Conservation (phyloP, 2,888 invertebrate genomes). For the Chydorus sphaericus region DNA sequence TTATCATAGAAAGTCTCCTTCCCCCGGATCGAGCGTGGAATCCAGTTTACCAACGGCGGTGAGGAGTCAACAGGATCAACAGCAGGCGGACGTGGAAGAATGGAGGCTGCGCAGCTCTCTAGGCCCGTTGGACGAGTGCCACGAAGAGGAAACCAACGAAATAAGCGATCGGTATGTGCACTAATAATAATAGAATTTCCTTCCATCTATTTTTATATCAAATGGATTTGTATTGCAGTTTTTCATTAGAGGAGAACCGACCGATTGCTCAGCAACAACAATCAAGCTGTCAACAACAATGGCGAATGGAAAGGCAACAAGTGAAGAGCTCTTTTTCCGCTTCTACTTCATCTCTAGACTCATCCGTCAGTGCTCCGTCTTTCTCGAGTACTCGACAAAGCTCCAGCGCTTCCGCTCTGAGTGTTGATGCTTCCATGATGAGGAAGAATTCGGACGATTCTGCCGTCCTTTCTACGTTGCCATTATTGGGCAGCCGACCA, state of each 20-base stretch:
- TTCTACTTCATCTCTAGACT: constrained; percentile 10
- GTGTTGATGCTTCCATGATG: neutral
- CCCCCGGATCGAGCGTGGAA: neutral
- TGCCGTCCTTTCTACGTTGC: neutral
- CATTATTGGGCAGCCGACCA: neutral
- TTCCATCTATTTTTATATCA: no score
- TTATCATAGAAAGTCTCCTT: no score
- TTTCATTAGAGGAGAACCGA: constrained; percentile 36
- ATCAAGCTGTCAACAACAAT: neutral
- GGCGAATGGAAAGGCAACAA: constrained; percentile 2
- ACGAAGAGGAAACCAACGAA: constrained; percentile 23
- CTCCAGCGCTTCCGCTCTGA: constrained; percentile 8
- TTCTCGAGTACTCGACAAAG: constrained; percentile 12
- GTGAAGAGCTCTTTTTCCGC: constrained; percentile 9
- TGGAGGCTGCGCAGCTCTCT: neutral
- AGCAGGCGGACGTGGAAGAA: neutral
- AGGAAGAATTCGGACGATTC: constrained; percentile 11
- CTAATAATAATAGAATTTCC: no score
- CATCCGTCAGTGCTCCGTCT: constrained; percentile 11
- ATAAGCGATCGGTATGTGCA: constrained; percentile 29
- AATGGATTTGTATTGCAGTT: no score
- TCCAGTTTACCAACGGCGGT: neutral
- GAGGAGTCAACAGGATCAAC: neutral
- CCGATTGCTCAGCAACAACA: neutral
- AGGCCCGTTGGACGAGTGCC: neutral